Conservation (phyloP, 1,140 invertebrate genomes). For the Ptiloglossa arizonensis region DNA sequence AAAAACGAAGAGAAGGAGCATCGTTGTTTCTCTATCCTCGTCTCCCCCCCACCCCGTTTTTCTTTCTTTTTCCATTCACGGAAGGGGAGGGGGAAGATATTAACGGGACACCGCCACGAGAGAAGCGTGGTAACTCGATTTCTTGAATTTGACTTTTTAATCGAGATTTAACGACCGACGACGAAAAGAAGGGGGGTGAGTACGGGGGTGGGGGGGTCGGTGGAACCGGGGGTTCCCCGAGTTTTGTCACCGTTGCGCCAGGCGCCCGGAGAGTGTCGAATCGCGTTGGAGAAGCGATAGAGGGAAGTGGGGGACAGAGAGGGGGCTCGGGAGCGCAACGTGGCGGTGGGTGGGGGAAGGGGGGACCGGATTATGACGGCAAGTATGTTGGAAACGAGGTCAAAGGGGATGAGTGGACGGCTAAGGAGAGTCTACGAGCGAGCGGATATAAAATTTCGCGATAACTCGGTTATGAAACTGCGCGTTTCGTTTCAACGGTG, state of each 20-base stretch:
- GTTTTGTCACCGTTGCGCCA: slow-evolving; percentile 39
- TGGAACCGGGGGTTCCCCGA: no score
- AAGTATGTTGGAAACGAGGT: slow-evolving; percentile 64
- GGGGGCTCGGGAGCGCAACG: not conserved
- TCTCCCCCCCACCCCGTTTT: not conserved
- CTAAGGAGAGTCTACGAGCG: slow-evolving; percentile 46
- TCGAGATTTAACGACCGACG: slow-evolving; percentile 48
- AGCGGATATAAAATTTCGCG: slow-evolving; percentile 63
- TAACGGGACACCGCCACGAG: slow-evolving; percentile 26
- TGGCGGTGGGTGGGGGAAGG: not conserved
- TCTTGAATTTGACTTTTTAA: slow-evolving; percentile 55
- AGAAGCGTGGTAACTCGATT: slow-evolving; percentile 22
- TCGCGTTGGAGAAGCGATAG: slow-evolving; percentile 18
- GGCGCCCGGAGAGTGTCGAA: slow-evolving; percentile 46
- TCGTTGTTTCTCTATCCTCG: not conserved
- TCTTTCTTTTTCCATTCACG: not conserved
- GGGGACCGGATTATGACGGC: slow-evolving; percentile 51
- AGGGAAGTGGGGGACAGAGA: not conserved
- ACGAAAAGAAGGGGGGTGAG: not conserved
- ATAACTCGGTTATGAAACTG: slow-evolving; percentile 63
- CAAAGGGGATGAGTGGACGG: slow-evolving; percentile 49
- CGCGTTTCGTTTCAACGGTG: slow-evolving; percentile 45
- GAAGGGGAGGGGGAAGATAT: no score
- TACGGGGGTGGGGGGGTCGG: no score
- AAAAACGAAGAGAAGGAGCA: not conserved